Conservation (phyloP, 2,113 vertebrate species). For the Uria lomvia region DNA sequence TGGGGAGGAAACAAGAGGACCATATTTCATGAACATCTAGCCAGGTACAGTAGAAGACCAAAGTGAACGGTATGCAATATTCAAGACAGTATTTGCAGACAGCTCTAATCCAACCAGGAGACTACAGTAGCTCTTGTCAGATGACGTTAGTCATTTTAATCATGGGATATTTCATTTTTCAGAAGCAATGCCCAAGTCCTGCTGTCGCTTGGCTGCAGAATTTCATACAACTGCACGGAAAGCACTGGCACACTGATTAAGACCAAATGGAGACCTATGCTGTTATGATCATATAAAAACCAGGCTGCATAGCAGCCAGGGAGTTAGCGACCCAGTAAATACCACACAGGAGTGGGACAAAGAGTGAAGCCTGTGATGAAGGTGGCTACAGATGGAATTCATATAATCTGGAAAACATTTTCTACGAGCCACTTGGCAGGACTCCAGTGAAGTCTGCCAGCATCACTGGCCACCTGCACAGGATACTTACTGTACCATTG, state of each 20-base stretch:
- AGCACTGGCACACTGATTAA: neutral
- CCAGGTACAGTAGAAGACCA: neutral
- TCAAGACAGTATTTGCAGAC: neutral
- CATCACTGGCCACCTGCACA: neutral
- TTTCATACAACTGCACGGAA: neutral
- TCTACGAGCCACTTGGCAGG: neutral
- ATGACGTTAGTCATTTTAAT: neutral
- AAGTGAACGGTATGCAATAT: fast-evolving
- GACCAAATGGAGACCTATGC: neutral
- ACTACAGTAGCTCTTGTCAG: neutral
- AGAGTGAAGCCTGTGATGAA: neutral
- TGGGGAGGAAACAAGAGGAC: neutral
- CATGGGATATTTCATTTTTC: neutral
- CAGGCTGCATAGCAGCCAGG: neutral
- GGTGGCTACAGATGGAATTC: neutral
- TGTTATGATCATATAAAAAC: neutral
- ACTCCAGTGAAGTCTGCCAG: neutral
- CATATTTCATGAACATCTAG: neutral
- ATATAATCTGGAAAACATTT: neutral
- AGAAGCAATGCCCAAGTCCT: neutral
- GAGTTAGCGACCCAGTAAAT: neutral
- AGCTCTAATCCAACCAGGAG: neutral
- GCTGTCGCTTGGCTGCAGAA: neutral
- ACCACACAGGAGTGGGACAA: neutral
- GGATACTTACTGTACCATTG: neutral